phyloP scores from a whole-genome alignment of 2,113 vertebrate species.

The Coreoperca whiteheadi region DNA sequence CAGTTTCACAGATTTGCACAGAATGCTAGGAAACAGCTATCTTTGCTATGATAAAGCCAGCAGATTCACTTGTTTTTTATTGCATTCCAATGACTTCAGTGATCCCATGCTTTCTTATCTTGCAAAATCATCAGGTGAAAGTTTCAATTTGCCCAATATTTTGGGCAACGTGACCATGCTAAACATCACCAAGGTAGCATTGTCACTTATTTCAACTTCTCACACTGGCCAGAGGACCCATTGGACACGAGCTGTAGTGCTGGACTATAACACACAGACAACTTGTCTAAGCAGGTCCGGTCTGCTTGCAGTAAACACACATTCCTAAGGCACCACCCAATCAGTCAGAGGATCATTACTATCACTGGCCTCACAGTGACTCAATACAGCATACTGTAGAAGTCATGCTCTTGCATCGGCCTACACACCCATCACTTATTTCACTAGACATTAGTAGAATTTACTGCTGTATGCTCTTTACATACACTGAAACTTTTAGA shows the following conservation, averaged over 20 bases:
- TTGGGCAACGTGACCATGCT: no score
- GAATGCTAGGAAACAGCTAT: not conserved
- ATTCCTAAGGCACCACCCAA: slow-evolving; percentile 50
- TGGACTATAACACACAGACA: not conserved
- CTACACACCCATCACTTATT: slow-evolving; percentile 2
- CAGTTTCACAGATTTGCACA: not conserved
- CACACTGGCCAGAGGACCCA: not conserved
- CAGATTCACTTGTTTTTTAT: not conserved
- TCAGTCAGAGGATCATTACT: slow-evolving; percentile 19
- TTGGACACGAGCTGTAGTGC: not conserved
- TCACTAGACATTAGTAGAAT: not conserved
- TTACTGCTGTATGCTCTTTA: not conserved
- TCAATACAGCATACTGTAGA: not conserved
- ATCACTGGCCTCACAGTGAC: slow-evolving; percentile 17
- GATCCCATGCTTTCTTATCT: not conserved
- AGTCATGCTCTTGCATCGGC: not conserved
- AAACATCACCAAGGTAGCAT: no score
- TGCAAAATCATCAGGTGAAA: not conserved
- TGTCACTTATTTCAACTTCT: not conserved
- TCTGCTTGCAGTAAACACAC: slow-evolving; percentile 35
- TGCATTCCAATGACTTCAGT: not conserved
- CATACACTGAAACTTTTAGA: not conserved
- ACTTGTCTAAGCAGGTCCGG: slow-evolving; percentile 54
- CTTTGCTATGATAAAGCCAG: not conserved
- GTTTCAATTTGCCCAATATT: not conserved